A percentile compares a stretch with the other conserved stretches of the same genome.
phyloP scores from a whole-genome alignment of 2,113 vertebrate species.

The Catharus minimus region DNA sequence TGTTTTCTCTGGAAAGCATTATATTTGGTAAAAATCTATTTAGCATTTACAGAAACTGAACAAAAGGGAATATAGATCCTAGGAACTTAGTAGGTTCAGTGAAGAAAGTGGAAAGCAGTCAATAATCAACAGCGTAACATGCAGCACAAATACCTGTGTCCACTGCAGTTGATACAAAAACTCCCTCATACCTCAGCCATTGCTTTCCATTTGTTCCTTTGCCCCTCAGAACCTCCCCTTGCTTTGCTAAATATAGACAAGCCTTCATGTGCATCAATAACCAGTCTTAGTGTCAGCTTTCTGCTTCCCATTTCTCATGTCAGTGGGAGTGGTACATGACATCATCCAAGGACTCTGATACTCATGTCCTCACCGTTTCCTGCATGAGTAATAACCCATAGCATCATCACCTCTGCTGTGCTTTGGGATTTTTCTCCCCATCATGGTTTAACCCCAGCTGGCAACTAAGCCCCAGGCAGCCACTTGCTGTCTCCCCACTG shows the following conservation, averaged over 20 bases:
- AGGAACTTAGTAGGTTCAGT: background rate
- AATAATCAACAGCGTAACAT: background rate
- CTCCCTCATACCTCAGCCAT: background rate
- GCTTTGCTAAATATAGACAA: background rate
- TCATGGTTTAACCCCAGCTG: background rate
- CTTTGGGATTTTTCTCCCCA: background rate
- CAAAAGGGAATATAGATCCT: constrained; percentile 14
- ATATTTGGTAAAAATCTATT: constrained; percentile 23
- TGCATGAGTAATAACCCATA: rapidly evolving
- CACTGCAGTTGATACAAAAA: background rate
- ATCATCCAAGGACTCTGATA: background rate
- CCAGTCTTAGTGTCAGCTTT: background rate
- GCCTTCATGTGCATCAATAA: background rate
- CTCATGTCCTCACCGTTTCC: background rate
- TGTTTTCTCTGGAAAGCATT: constrained; percentile 34
- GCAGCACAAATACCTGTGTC: background rate
- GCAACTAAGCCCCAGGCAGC: background rate
- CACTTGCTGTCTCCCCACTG: background rate
- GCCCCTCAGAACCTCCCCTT: background rate
- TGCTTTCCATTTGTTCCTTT: background rate
- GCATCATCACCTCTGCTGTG: background rate
- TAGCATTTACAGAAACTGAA: constrained; percentile 24
- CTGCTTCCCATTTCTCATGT: background rate
- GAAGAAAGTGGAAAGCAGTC: background rate
- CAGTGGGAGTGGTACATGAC: background rate